Percentiles rank a stretch among this genome's conserved stretches.
Evolutionary conservation across 2,888 invertebrate species (phyloP).

Genomic region (Timandra comae): DNA sequence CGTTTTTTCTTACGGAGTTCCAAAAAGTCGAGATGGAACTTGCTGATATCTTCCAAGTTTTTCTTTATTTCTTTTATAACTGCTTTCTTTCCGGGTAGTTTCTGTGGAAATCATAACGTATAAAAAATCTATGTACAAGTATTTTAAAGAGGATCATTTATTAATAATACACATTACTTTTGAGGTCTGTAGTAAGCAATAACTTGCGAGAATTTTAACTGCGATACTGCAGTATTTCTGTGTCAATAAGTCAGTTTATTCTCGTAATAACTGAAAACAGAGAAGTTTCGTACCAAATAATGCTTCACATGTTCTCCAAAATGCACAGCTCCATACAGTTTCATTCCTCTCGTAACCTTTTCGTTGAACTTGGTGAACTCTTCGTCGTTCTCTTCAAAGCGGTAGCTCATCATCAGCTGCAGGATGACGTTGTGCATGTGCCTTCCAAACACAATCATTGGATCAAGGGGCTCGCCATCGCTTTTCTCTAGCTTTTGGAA

Average conservation of each 20-base stretch:
- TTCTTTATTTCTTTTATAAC: conserved; percentile 62
- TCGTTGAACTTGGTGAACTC: conserved; percentile 84
- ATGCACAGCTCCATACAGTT: conserved; percentile 84
- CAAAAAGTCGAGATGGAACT: conserved; percentile 33
- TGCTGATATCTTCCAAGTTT: conserved; percentile 41
- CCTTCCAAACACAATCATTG: conserved; percentile 82
- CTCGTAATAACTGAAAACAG: too few species aligned
- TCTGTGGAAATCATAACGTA: too few species aligned
- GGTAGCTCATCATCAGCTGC: conserved; percentile 87
- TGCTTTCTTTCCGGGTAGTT: conserved; percentile 36
- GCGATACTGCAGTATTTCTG: too few species aligned
- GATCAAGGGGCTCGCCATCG: conserved; percentile 69
- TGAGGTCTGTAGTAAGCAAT: too few species aligned
- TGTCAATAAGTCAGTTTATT: too few species aligned
- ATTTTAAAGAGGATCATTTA: too few species aligned
- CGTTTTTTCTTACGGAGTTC: conserved; percentile 21
- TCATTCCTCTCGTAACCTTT: conserved; percentile 88
- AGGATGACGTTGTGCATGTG: conserved; percentile 91
- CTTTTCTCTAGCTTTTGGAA: conserved; percentile 43
- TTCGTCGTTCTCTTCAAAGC: conserved; percentile 83
- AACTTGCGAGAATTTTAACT: too few species aligned
- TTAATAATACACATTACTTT: too few species aligned
- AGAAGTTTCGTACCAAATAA: conserved; percentile 71
- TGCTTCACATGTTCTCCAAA: conserved; percentile 85
- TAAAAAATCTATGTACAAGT: conserved; percentile 2